These are phyloP conservation scores for Pseudococcus jackbeardsleyi DNA, from an alignment of 2,888 invertebrate genomes.

Conservation along the genomic window DNA sequence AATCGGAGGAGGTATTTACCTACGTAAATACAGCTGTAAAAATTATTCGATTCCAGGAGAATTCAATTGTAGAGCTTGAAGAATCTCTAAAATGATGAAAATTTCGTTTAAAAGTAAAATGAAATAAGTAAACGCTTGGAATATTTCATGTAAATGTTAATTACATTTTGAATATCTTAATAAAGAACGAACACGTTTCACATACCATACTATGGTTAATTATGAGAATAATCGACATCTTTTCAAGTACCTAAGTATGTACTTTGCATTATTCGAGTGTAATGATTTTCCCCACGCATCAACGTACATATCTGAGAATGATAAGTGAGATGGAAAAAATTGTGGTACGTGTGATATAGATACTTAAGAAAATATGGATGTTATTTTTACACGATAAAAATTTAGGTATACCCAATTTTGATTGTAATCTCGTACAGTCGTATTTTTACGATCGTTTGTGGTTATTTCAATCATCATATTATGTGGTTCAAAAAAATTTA, in stretches of 20 bases:
- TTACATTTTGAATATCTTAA: neutral
- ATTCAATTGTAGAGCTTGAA: no score
- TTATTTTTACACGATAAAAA: no score
- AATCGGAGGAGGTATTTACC: no score
- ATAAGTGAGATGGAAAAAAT: neutral
- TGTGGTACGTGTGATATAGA: neutral
- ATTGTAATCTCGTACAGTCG: neutral
- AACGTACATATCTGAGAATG: neutral
- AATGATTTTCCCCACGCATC: neutral
- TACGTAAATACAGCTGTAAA: no score
- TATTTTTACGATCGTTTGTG: neutral
- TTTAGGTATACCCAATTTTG: neutral
- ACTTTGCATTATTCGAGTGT: neutral
- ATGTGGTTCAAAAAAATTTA: constrained; percentile 4
- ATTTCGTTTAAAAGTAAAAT: neutral
- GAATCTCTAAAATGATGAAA: neutral
- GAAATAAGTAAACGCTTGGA: neutral
- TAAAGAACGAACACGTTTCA: neutral
- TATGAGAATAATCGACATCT: constrained; percentile 16
- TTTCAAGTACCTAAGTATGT: neutral
- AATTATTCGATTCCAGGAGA: no score
- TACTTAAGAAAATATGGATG: no score
- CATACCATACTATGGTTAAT: neutral
- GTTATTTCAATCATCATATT: constrained; percentile 2
- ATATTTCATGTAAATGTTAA: constrained; percentile 6